Conservation (phyloP, 2,797 vertebrate species). For the Lagocephalus sceleratus region DNA sequence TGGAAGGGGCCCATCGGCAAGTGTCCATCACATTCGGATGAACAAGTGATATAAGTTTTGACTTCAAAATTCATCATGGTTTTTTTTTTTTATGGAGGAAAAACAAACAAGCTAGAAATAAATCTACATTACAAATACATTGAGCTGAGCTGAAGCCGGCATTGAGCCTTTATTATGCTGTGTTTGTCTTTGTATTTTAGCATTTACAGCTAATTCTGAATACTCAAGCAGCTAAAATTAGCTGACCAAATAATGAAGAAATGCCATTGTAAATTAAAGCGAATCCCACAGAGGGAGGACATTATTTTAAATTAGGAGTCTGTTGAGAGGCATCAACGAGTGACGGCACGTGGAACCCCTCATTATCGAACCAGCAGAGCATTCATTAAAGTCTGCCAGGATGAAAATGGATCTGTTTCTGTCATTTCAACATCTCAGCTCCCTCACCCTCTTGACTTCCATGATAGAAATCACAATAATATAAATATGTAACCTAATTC, state of each 20-base stretch:
- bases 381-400: constrained; percentile 3
- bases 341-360: neutral
- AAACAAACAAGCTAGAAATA: too few relatives aligned
- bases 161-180: neutral
- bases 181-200: neutral
- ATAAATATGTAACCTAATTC: neutral
- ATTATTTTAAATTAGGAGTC: neutral
- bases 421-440: neutral
- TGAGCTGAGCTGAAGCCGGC: constrained; percentile 8
- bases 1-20: too few relatives aligned
- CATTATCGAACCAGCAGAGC: constrained; percentile 4
- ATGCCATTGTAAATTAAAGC: neutral
- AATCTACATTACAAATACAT: too few relatives aligned
- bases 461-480: neutral
- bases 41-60: too few relatives aligned
- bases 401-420: neutral
- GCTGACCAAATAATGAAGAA: neutral
- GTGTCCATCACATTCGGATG: too few relatives aligned
- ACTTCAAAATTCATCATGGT: too few relatives aligned
- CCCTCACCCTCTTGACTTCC: neutral
- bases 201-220: neutral
- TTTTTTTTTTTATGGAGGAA: too few relatives aligned
- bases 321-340: constrained; percentile 4
- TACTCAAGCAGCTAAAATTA: neutral
- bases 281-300: neutral